Percentiles rank a stretch among this genome's conserved stretches.
phyloP scores from a whole-genome alignment of 2,888 invertebrate species.

The Ormia ochracea region DNA sequence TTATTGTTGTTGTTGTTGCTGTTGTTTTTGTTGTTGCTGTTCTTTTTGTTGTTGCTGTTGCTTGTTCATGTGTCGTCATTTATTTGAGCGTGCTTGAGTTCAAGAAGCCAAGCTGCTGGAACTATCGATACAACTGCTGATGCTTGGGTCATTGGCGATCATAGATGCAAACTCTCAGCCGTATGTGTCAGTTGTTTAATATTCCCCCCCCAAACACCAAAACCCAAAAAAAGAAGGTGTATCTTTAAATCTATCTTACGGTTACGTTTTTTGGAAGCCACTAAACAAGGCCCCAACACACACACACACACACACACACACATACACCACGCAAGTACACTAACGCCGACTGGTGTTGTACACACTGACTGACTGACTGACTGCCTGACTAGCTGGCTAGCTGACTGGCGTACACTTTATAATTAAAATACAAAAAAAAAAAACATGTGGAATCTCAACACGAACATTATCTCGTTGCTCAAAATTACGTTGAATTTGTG shows the following conservation, averaged over 20 bases:
- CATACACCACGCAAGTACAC: background rate
- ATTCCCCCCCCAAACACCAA: constrained; percentile 14
- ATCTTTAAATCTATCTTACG: constrained; percentile 50
- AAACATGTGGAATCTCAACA: constrained; percentile 33
- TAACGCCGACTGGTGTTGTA: no score
- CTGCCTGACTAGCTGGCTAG: no score
- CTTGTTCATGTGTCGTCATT: constrained; percentile 7
- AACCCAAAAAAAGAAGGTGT: constrained; percentile 53
- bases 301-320: background rate
- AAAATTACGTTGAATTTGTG: constrained; percentile 58
- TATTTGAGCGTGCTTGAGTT: constrained; percentile 43
- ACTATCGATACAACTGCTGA: constrained; percentile 10
- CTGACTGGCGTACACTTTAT: constrained; percentile 23
- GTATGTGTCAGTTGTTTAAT: constrained; percentile 38
- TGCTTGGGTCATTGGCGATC: constrained; percentile 22
- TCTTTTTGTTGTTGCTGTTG: no score
- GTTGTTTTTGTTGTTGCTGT: no score
- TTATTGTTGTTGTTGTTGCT: no score
- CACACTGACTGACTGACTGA: no score
- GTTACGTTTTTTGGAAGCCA: constrained; percentile 3
- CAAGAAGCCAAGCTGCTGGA: background rate
- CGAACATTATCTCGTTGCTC: constrained; percentile 33
- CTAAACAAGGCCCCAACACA: background rate
- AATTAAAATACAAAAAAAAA: constrained; percentile 36
- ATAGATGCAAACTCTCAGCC: constrained; percentile 32